phyloP scores from a whole-genome alignment of 2,888 invertebrate species.

The Reticulitermes lucifugus region DNA sequence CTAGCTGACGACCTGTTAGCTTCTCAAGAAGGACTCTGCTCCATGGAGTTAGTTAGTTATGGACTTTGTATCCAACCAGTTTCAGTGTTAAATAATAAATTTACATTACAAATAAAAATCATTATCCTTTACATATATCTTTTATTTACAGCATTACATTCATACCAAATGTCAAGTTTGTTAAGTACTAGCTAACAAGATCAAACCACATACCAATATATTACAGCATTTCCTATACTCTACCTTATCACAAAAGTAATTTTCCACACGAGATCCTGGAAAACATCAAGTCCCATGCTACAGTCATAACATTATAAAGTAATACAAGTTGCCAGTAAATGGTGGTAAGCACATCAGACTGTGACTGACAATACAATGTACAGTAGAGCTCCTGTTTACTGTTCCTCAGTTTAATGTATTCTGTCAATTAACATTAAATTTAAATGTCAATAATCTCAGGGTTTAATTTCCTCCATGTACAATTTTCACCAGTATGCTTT shows the following conservation, averaged over 20 bases:
- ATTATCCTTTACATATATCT: background rate
- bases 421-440: too few relatives aligned
- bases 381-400: too few relatives aligned
- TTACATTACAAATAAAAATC: background rate
- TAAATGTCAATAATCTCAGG: too few relatives aligned
- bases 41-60: background rate
- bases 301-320: too few relatives aligned
- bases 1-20: too few relatives aligned
- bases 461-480: too few relatives aligned
- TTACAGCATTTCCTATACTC: background rate
- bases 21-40: too few relatives aligned
- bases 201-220: background rate
- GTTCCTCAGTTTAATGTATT: too few relatives aligned
- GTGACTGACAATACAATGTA: too few relatives aligned
- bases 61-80: background rate
- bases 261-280: background rate
- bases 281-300: background rate
- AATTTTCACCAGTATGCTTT: too few relatives aligned
- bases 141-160: background rate
- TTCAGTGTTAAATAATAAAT: background rate
- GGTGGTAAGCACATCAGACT: too few relatives aligned
- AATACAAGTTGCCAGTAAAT: too few relatives aligned
- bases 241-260: background rate
- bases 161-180: background rate
- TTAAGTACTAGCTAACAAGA: conserved; percentile 16